Percentiles rank a stretch among this genome's conserved stretches.
Evolutionary conservation across 1,140 invertebrate species (phyloP).

Genomic region (Ectropis grisescens): DNA sequence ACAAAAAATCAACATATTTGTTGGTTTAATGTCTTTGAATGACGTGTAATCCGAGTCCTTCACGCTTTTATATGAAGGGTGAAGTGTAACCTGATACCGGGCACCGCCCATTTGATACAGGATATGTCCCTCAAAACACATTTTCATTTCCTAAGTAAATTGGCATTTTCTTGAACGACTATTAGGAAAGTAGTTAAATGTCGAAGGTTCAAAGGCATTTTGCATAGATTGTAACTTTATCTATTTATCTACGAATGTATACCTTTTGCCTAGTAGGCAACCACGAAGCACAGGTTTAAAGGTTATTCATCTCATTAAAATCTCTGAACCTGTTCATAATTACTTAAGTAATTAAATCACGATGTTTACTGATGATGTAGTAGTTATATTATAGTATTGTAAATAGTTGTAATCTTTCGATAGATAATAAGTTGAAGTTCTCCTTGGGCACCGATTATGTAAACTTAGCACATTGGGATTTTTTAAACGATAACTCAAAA

Average conservation of each 20-base stretch:
- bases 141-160: conserved; percentile 62
- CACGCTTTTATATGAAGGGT: conserved; percentile 58
- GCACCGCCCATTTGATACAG: conserved; percentile 32
- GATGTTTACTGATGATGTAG: conserved; percentile 21
- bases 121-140: conserved; percentile 20
- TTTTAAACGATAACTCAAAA: no score
- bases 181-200: no score
- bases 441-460: no score
- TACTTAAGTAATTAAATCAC: conserved; percentile 21
- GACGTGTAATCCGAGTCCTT: conserved; percentile 41
- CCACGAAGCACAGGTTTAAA: no score
- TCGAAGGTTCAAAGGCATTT: no score
- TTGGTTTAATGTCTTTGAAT: no score
- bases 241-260: no score
- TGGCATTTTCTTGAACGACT: conserved; percentile 1
- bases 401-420: conserved; percentile 2
- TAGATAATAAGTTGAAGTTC: no score
- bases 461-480: no score
- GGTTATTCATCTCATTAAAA: conserved; percentile 11
- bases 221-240: no score
- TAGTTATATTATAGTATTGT: conserved; percentile 7
- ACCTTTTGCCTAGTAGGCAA: no score
- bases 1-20: no score
- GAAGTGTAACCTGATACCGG: conserved; percentile 47
- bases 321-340: conserved; percentile 11